Percentiles rank a stretch among this genome's conserved stretches.
Conservation (phyloP, 2,797 vertebrate species). For the Telmatherina bonti region DNA sequence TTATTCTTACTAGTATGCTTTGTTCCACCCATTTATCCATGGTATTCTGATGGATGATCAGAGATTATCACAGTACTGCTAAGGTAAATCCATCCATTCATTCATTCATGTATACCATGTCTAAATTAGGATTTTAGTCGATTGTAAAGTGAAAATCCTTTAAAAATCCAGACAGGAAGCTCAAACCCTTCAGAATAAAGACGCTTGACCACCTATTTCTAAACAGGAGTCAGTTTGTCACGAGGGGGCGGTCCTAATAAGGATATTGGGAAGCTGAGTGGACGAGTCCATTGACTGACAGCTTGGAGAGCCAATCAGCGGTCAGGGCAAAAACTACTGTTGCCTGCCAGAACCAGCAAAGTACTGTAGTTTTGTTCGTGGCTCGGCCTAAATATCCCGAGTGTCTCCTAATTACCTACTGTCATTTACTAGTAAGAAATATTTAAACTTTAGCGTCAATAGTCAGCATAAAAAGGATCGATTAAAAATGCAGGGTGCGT, state of each 20-base stretch:
- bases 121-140: too few species aligned
- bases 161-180: constrained; percentile 53
- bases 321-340: constrained; percentile 40
- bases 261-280: constrained; percentile 58
- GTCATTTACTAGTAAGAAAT: not conserved
- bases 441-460: not conserved
- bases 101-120: too few species aligned
- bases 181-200: fast-evolving
- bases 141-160: too few species aligned
- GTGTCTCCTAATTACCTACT: constrained; percentile 4
- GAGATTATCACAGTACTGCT: too few species aligned
- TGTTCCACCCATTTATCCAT: too few species aligned
- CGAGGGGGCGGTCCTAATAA: constrained; percentile 48
- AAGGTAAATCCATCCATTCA: too few species aligned
- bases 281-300: constrained; percentile 55
- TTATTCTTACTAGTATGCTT: too few species aligned
- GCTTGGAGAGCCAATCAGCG: constrained; percentile 50
- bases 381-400: constrained; percentile 58
- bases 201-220: constrained; percentile 11
- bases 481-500: constrained; percentile 8
- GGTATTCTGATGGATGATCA: too few species aligned
- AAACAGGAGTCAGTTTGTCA: constrained; percentile 28
- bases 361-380: constrained; percentile 66
- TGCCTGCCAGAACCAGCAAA: constrained; percentile 72
- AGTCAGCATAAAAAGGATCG: too few species aligned